Evolutionary conservation across 2,113 vertebrate genomes (phyloP), one percentile per base, ranked within the genome.

Genomic region (Ciconia stormi): DNA sequence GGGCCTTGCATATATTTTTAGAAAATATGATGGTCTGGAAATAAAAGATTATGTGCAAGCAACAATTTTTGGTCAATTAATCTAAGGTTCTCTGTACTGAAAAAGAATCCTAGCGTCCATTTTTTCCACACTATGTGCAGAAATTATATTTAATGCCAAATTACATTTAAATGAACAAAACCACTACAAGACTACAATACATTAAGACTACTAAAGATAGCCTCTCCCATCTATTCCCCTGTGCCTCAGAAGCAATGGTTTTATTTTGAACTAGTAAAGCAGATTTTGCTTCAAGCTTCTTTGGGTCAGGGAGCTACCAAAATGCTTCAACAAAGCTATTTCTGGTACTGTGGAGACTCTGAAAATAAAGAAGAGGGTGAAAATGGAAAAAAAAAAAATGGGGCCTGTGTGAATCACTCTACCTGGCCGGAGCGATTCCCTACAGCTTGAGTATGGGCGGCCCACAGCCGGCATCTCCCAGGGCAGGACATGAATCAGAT

Each of bases 1-100:
- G 73, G 32, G 65, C 53, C 27, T 25, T 76, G 40, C 2, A 1
- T 61, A 16, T 84, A 89, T 93, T 97, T 97, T 94, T 95, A 92
- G 93, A 89, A 91, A 93, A 91, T 79, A 76, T 27, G 67, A 82
- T 91, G 77, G 36, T 95, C 80, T 96, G 89, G 53, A 91, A 96
- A 73, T 53, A 70, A 93, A 94, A 88, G 40, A 77, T 77, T 88
- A 77, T 90, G 70, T 70, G 40, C 62, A 77, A 85, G 38, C 32
- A 93, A 26, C 38, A 80, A 58, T 83, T 93, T 94, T 93, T 87
- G 62, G 70, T 73, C 78, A 91, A 95, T 97, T 95, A 89, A 85
- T 80, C 53, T 82, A 91, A 87, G 70, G 46, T 88, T 95, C 26
- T 82, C 66, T 73, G n/a, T 44, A 82, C 50, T 85, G 74, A 87